Conservation (phyloP, 2,797 vertebrate genomes). For the Chloroceryle inda region DNA sequence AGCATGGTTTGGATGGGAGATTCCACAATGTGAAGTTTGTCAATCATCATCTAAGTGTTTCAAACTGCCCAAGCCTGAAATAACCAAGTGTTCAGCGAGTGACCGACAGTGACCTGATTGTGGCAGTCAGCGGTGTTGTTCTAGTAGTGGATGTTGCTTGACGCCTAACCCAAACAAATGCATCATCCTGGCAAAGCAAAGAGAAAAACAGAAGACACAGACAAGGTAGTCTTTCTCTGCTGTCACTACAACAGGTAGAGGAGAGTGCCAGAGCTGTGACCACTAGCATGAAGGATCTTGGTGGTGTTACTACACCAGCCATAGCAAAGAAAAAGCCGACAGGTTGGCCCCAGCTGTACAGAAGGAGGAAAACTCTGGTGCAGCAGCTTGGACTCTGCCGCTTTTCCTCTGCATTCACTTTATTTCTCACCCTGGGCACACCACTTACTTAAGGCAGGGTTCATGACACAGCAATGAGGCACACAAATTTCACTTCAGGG, state of each 20-base stretch:
- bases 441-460: not conserved
- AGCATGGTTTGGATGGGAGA: not conserved
- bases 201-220: not conserved
- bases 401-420: not conserved
- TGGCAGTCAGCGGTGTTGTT: not conserved
- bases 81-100: not conserved
- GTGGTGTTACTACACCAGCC: not conserved
- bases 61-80: not conserved
- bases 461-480: not conserved
- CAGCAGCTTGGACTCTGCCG: not conserved
- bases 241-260: not conserved
- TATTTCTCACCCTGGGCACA: not conserved
- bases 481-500: not conserved
- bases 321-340: not conserved
- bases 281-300: not conserved
- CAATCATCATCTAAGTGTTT: not conserved
- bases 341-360: not conserved
- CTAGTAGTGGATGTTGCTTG: not conserved
- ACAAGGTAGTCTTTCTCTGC: not conserved
- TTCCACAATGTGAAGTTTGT: rapidly evolving
- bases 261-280: not conserved
- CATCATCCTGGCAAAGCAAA: not conserved
- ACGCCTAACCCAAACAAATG: constrained; percentile 29
- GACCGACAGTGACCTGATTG: not conserved
- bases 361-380: not conserved